Evolutionary conservation across 2,797 vertebrate genomes (phyloP).

Genomic region (Cyprinella venusta): DNA sequence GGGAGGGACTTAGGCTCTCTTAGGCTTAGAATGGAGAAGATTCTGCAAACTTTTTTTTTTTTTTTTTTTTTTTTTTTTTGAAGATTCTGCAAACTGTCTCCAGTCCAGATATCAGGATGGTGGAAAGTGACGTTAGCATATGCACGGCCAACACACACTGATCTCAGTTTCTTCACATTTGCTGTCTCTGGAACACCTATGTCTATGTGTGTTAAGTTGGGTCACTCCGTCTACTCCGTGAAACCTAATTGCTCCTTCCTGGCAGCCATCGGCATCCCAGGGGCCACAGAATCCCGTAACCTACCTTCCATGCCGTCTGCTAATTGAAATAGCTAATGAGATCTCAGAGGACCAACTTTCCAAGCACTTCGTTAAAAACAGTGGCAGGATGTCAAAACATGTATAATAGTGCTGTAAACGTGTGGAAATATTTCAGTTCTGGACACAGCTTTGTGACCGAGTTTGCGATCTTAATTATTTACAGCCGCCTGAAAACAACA

Average conservation of each 20-base stretch:
- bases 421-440: constrained; percentile 17
- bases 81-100: background rate
- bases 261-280: constrained; percentile 29
- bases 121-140: background rate
- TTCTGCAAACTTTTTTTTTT: no score
- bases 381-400: constrained; percentile 44
- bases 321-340: constrained; percentile 56
- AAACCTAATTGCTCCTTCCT: constrained; percentile 9
- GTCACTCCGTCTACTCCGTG: constrained; percentile 1
- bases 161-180: background rate
- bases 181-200: background rate
- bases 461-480: background rate
- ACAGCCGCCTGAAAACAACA: background rate
- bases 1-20: no score
- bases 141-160: background rate
- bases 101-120: background rate
- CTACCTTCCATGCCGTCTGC: constrained; percentile 30
- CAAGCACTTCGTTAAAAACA: constrained; percentile 45
- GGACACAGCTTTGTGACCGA: background rate
- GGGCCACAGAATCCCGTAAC: constrained; percentile 37
- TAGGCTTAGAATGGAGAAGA: no score
- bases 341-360: constrained; percentile 43
- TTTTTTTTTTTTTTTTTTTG: no score
- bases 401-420: constrained; percentile 36
- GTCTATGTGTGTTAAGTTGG: background rate